Percentiles rank a stretch among this genome's conserved stretches.
These are phyloP conservation scores for Frankliniella fusca DNA, from an alignment of 2,888 invertebrate genomes.

Conservation along the genomic window DNA sequence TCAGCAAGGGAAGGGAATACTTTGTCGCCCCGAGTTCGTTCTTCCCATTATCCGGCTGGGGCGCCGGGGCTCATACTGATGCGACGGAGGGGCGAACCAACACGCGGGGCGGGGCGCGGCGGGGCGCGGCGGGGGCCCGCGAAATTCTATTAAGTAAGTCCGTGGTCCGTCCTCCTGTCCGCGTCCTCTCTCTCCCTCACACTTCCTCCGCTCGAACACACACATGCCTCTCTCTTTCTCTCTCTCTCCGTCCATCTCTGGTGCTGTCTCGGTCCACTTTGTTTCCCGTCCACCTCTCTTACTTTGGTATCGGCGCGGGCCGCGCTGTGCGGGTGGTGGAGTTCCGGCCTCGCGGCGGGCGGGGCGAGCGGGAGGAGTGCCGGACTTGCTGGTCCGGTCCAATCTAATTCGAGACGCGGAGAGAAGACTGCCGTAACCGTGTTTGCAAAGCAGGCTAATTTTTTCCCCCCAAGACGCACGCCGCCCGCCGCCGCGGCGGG, in stretches of 20 bases:
- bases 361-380: not conserved
- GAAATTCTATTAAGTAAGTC: conserved; percentile 13
- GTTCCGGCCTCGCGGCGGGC: not conserved
- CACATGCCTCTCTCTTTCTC: not conserved
- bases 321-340: not conserved
- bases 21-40: conserved; percentile 25
- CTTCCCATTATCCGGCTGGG: conserved; percentile 15
- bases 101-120: not conserved
- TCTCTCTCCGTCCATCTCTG: not conserved
- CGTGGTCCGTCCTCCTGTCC: not conserved
- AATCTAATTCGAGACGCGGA: no score
- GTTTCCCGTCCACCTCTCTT: no score
- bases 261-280: no score
- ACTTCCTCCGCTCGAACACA: not conserved
- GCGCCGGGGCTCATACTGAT: conserved; percentile 13
- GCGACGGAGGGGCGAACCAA: not conserved
- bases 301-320: not conserved
- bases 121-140: not conserved
- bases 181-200: not conserved
- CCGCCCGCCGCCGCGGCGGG: no score
- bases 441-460: no score
- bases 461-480: not conserved
- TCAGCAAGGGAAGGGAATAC: not conserved
- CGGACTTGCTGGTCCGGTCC: not conserved
- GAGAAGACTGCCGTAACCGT: no score